A percentile compares a stretch with the other conserved stretches of the same genome.
Conservation (phyloP, 1,140 invertebrate genomes). For the Drosophila ironensis region DNA sequence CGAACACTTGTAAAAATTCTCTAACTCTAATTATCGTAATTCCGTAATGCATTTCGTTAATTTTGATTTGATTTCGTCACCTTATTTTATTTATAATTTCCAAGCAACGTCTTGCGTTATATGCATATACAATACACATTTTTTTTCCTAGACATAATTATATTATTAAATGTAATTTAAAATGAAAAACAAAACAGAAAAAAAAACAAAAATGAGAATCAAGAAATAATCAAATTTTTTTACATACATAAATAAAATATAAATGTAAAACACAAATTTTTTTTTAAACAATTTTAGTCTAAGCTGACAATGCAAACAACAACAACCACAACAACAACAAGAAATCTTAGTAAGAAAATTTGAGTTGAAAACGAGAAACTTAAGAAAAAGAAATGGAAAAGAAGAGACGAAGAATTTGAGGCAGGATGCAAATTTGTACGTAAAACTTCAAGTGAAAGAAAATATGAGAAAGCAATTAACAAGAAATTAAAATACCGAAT, state of each 20-base stretch:
- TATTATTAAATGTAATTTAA: slow-evolving; percentile 72
- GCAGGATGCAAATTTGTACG: slow-evolving; percentile 61
- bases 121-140: background rate
- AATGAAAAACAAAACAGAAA: no score
- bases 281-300: slow-evolving; percentile 60
- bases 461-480: slow-evolving; percentile 48
- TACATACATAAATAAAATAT: slow-evolving; percentile 76
- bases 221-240: slow-evolving; percentile 77
- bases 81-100: slow-evolving; percentile 9
- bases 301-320: slow-evolving; percentile 30
- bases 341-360: background rate
- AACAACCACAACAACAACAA: slow-evolving; percentile 16
- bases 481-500: slow-evolving; percentile 36
- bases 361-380: slow-evolving; percentile 8
- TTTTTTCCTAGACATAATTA: slow-evolving; percentile 68
- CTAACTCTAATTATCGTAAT: slow-evolving; percentile 20
- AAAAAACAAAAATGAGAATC: no score
- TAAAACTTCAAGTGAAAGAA: slow-evolving; percentile 62
- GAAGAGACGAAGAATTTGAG: background rate
- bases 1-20: slow-evolving; percentile 42
- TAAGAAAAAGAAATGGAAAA: slow-evolving; percentile 15
- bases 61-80: background rate
- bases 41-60: background rate
- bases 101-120: no score
- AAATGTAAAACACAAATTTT: slow-evolving; percentile 74